Evolutionary conservation across 2,888 invertebrate genomes (phyloP), one percentile per base, ranked within the genome.

Genomic region (Meliscaeva auricollis): DNA sequence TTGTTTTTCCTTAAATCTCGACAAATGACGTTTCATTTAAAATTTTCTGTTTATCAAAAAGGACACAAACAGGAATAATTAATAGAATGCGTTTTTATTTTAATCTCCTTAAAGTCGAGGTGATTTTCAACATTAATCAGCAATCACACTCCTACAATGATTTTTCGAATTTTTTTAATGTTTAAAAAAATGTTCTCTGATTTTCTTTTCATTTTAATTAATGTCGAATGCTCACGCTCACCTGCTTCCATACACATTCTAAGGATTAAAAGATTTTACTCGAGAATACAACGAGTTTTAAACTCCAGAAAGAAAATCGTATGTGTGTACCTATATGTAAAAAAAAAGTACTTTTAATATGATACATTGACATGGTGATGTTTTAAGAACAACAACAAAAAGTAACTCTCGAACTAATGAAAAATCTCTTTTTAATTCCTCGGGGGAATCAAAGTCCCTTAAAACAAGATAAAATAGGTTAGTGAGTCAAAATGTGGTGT

Each of bases 401-500:
- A 38, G 1, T 13, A 9, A 75, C 66, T 20, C 66, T 54, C 7
- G 35, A 68, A 62, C 72, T 64, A 64, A 78, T 78, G 73, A 73
- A 64, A 79, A 79, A 66, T 73, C 58, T 50, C 38, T 73, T 72
- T 79, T 64, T 64, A 73, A 54, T 54, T 72, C 78, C 73, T 50
- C 17, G 41, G 46, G 64, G 56, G 78, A 79, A 22, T 15, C 35
- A 38, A 44, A 66, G 20, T 58, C 73, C 73, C 50, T 58, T 35
- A 41, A 56, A 66, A 50, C 44, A 64, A 38, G 26, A 58, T 17
- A 35, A 79, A 79, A 58, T 79, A 58, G 73, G 73, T 79, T 79
- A 79, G 50, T 66, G 17, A 73, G 38, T 1, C 30, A 64, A 54
- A 50, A 66, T 66, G 46, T 44, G 48, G 48, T 72, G 52, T 52